These are phyloP conservation scores for Gortyna flavago DNA, from an alignment of 2,888 invertebrate species.

Conservation along the genomic window DNA sequence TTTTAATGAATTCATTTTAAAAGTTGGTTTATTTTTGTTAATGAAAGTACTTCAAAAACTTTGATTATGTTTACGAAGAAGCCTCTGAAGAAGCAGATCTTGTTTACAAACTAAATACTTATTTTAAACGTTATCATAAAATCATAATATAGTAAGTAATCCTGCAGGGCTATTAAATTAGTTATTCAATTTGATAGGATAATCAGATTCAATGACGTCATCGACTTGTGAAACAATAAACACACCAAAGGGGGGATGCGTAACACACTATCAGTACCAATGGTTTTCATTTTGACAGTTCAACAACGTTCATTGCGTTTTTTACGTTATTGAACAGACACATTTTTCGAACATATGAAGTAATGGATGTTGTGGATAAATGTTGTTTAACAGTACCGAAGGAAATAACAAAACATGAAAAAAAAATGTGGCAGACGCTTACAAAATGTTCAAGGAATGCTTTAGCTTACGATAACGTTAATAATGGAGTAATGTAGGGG, in stretches of 20 bases:
- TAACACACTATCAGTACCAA: too few species aligned
- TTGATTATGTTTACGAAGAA: not conserved
- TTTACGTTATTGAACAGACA: too few species aligned
- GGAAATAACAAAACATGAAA: not conserved
- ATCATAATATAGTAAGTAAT: not conserved
- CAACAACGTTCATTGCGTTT: too few species aligned
- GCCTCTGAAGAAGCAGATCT: not conserved
- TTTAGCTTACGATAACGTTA: conserved; percentile 34
- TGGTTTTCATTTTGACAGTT: too few species aligned
- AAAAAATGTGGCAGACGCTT: not conserved
- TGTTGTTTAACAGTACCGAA: not conserved
- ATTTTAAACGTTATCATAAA: not conserved
- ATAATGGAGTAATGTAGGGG: conserved; percentile 54
- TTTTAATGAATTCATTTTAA: not conserved
- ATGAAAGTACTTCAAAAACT: not conserved
- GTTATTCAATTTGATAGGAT: not conserved
- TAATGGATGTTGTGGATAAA: too few species aligned
- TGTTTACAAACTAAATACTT: not conserved
- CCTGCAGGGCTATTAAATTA: not conserved
- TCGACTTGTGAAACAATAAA: not conserved
- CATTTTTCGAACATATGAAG: too few species aligned
- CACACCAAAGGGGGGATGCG: not conserved
- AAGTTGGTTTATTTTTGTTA: not conserved
- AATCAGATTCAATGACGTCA: not conserved
- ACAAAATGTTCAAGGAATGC: conserved; percentile 2